These are phyloP conservation scores for Scaptomyza hsui DNA, from an alignment of 1,140 invertebrate species.

Conservation along the genomic window DNA sequence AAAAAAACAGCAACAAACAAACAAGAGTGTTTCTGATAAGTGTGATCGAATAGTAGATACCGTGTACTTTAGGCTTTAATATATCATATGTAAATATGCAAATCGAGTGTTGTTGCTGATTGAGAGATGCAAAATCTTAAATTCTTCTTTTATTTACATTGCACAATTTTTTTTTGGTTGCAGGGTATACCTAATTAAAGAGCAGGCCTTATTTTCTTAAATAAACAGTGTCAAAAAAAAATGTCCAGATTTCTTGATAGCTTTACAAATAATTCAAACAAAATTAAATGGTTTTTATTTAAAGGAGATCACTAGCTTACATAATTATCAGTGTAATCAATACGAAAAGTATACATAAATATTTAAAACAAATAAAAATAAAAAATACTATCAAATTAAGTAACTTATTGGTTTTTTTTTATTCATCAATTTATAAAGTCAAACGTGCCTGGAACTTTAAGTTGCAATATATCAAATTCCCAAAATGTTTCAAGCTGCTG, in stretches of 20 bases:
- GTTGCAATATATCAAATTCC: not conserved
- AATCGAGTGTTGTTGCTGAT: too few species aligned
- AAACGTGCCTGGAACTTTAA: not conserved
- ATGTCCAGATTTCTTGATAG: slow-evolving; percentile 5
- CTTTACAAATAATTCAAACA: not conserved
- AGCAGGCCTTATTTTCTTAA: too few species aligned
- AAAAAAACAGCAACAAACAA: slow-evolving; percentile 37
- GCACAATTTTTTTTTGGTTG: too few species aligned
- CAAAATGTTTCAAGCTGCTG: slow-evolving; percentile 6
- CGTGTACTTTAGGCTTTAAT: too few species aligned
- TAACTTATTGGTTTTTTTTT: not conserved
- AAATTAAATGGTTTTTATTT: not conserved
- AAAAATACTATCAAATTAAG: not conserved
- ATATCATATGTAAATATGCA: too few species aligned
- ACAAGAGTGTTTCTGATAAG: not conserved
- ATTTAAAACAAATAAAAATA: too few species aligned
- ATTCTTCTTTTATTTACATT: too few species aligned
- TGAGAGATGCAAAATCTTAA: too few species aligned
- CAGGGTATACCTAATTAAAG: too few species aligned
- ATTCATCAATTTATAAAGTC: not conserved
- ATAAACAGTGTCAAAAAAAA: not conserved
- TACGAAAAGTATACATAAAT: too few species aligned
- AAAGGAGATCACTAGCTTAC: too few species aligned
- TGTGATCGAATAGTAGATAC: slow-evolving; percentile 16
- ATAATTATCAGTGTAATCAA: too few species aligned